A percentile compares a stretch with the other conserved stretches of the same genome.
Evolutionary conservation across 2,113 vertebrate species (phyloP).

Genomic region (Crypturellus undulatus): DNA sequence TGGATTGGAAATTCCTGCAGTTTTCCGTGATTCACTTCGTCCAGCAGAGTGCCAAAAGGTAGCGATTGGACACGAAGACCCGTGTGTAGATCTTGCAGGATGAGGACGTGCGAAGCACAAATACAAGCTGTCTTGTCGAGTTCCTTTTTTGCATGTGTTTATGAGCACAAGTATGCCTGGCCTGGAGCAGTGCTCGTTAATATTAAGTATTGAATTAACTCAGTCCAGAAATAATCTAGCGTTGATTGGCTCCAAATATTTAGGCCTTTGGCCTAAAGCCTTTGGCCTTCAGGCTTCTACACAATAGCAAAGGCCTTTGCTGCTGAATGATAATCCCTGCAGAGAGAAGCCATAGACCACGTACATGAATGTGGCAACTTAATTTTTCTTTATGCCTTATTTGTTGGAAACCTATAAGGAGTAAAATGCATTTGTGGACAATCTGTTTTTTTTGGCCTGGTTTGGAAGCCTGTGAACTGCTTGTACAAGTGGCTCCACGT

Average conservation of each 20-base stretch:
- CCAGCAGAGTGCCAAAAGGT: neutral
- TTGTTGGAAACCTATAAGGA: neutral
- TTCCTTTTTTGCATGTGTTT: neutral
- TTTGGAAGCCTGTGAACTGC: neutral
- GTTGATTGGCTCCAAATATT: neutral
- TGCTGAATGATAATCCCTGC: neutral
- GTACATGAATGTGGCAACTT: neutral
- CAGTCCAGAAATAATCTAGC: neutral
- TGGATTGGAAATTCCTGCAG: neutral
- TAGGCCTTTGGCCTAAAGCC: too few species aligned
- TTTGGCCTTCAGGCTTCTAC: too few species aligned
- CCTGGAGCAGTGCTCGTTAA: neutral
- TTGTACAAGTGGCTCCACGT: rapidly evolving
- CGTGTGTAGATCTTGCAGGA: neutral
- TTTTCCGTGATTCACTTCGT: neutral
- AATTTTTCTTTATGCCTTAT: neutral
- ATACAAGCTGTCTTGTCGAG: neutral
- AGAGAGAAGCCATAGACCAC: neutral
- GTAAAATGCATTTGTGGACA: neutral
- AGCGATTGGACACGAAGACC: neutral
- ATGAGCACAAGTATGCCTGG: neutral
- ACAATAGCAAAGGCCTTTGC: neutral
- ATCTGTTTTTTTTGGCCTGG: too few species aligned
- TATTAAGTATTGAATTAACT: neutral
- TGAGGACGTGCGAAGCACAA: neutral